Base-by-base conservation (phyloP, 2,888 invertebrate species). In the Nezara viridula region DNA sequence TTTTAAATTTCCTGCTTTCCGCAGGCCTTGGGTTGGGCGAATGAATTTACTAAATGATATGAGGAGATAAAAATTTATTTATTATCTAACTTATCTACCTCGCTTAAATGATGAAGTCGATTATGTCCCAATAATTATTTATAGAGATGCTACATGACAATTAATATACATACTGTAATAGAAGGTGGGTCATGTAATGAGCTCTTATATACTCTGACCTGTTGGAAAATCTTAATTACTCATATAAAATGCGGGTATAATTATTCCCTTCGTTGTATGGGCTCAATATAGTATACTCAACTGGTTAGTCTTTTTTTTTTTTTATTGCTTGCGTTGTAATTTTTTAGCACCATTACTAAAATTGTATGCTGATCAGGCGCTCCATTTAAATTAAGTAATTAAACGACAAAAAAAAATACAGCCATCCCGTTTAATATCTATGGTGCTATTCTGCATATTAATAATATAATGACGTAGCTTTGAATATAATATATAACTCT, bases 211-310 rank as follows among this genome's bases (percentile, higher is more conserved):
- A 73, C 66, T 73, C 19, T 37, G 66, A 73, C 66, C 66, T 37
- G 66, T 73, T 37, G 19, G 66, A 37, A 73, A 73, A 73, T 73
- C 66, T 73, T 73, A 73, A 73, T 73, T 73, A 73, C 66, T 0
- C 66, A 19, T 27, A 73, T 37, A 73, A 73, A 73, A 73, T 73
- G 66, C 66, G 66, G 66, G 66, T 73, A 73, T 73, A 73, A 73
- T 73, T 73, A 73, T 6, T 73, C 7, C 32, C 66, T 37, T 60
- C 32, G 66, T 37, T 19, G 32, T 73, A 73, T 73, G 66, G 66
- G 66, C 66, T 73, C 66, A 37, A 73, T 73, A 73, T 73, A 73
- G 19, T 37, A 73, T 37, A 73, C 66, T 19, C 0, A 37, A 7
- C 66, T 73, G 19, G 32, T 27, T 27, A 0, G 4, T 73, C 1